Evolutionary conservation across 1,140 invertebrate genomes (phyloP), one percentile per base, ranked within the genome.

Genomic region (Dendroctonus valens): DNA sequence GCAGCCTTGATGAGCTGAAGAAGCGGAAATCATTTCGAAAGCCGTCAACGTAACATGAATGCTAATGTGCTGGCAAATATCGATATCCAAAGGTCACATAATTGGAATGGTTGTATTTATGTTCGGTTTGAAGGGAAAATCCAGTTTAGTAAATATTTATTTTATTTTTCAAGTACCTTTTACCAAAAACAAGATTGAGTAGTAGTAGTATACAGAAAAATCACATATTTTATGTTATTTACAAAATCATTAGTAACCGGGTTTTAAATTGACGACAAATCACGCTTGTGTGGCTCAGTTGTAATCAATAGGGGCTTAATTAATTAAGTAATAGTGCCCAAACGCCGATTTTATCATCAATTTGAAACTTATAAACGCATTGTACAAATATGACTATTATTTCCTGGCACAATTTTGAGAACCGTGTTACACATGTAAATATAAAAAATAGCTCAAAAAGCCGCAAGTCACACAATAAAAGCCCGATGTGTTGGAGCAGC

Each of bases 141-240:
- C 70, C 70, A 73, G 69, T 70, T 73, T 74, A 74, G 71, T 74
- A 73, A 72, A 69, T 72, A 68, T 72, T 68, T 74, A 69, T 72
- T 72, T 70, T 73, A 26, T 72, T 70, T 65, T 72, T 67, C 52
- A 71, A 72, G 52, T 72, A 73, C 71, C 73, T 73, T 70, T 74
- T 72, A 70, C 70, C 73, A 69, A 73, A 72, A 52, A 63, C 51
- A 61, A 54, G 39, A 65, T 50, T 9, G 37, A 44, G 67, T 69
- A 61, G 67, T 40, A 69, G 55, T 69, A 69, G 65, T 72, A 74
- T 72, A 74, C 69, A 74, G 65, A 73, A 72, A 74, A 73, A 74
- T 74, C 71, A 74, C 71, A 74, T 74, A 70, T 74, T 71, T 74
- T 59, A 69, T 69, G 69, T 70, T 67, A 67, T 67, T 44, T 67